Evolutionary conservation across 2,888 invertebrate genomes (phyloP).

Genomic region (Lasioglossum malachurum): DNA sequence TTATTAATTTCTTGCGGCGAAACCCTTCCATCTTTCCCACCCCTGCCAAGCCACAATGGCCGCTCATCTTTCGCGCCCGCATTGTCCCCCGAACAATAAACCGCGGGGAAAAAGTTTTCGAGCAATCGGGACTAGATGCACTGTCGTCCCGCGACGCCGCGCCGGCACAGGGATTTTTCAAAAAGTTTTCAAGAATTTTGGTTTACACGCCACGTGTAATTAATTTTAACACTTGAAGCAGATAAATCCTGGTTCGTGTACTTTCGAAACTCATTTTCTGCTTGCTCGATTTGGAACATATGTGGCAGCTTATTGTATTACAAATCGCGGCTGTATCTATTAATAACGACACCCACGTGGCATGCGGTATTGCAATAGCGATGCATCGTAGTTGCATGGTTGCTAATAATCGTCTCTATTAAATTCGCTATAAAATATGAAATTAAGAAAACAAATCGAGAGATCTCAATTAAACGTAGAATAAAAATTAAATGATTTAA

Average conservation of each 20-base stretch:
- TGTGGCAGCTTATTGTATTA: slow-evolving; percentile 34
- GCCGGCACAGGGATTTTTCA: neutral
- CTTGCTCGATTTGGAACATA: slow-evolving; percentile 14
- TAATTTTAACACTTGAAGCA: neutral
- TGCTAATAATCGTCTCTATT: neutral
- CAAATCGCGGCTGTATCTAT: slow-evolving; percentile 42
- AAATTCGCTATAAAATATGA: neutral
- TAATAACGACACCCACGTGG: slow-evolving; percentile 40
- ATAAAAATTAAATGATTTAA: neutral
- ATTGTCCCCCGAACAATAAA: slow-evolving; percentile 26
- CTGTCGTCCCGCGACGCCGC: neutral
- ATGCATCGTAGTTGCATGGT: slow-evolving; percentile 7
- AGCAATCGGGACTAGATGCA: neutral
- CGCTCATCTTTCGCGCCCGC: neutral
- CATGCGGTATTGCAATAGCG: neutral
- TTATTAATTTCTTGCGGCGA: slow-evolving; percentile 44
- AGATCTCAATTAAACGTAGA: neutral
- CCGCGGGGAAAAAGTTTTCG: neutral
- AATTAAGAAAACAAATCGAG: neutral
- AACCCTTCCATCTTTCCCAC: neutral
- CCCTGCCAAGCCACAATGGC: neutral
- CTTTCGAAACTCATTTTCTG: neutral
- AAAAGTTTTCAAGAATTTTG: neutral
- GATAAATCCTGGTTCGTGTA: neutral
- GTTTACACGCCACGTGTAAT: too few species aligned